phyloP scores from a whole-genome alignment of 2,113 vertebrate species.

The Python bivittatus region DNA sequence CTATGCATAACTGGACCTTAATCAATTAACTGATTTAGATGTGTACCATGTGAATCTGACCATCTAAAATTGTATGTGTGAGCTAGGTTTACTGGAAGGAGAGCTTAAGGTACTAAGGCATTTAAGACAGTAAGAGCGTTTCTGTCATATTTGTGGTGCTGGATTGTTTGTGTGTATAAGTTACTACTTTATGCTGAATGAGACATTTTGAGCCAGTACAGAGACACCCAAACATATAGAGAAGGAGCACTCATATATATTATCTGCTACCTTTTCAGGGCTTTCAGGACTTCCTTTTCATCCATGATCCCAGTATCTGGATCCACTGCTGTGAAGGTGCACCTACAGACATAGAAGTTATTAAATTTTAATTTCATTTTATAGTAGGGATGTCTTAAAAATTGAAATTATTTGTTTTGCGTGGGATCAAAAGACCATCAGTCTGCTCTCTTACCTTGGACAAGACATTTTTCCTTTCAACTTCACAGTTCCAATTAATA shows the following conservation, averaged over 20 bases:
- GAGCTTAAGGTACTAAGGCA: neutral
- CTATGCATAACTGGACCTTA: neutral
- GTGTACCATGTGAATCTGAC: neutral
- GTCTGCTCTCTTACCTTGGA: slow-evolving; percentile 78
- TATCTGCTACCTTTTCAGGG: slow-evolving; percentile 84
- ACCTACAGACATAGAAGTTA: slow-evolving; percentile 71
- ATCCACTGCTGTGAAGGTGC: slow-evolving; percentile 89
- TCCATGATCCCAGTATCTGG: slow-evolving; percentile 86
- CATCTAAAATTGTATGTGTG: neutral
- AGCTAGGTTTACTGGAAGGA: neutral
- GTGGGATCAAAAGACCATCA: neutral
- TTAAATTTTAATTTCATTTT: neutral
- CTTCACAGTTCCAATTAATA: slow-evolving; percentile 84
- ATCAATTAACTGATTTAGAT: neutral
- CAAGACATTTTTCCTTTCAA: slow-evolving; percentile 84
- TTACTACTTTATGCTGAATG: neutral
- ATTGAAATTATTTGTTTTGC: neutral
- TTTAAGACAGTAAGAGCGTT: neutral
- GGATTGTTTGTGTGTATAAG: neutral
- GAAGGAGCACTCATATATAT: neutral
- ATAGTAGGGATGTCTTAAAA: neutral
- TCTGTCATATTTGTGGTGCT: neutral
- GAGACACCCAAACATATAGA: neutral
- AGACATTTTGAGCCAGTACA: neutral
- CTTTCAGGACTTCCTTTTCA: slow-evolving; percentile 89